Evolutionary conservation across 37 sponge, comb jelly and placozoan genomes (phyloP), one percentile per base, ranked within the genome.

Genomic region (Crambe crambe): DNA sequence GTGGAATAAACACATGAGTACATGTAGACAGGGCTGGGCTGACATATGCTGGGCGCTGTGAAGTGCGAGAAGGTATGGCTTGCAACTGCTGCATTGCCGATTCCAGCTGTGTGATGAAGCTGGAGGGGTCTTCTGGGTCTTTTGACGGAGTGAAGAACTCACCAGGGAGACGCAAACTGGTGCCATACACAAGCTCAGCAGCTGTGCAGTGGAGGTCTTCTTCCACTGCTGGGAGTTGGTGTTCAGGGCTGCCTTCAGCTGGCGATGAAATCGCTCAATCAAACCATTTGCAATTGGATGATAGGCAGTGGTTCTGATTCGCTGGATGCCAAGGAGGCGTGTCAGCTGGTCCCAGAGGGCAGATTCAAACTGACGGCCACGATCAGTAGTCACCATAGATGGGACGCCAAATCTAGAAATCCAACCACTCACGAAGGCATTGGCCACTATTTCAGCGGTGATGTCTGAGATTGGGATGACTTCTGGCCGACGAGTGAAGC

Each of bases 211-310:
- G n/a, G n/a, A n/a, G n/a, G n/a, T n/a, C n/a, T n/a, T n/a, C n/a
- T n/a, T n/a, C n/a, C n/a, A n/a, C n/a, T n/a, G n/a, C n/a, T n/a
- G n/a, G n/a, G n/a, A n/a, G n/a, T n/a, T n/a, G 51, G 51, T 47
- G 10, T 47, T 47, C 51, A 47, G 51, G 12, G 81, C 51, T 1
- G 87, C 63, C 38, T 87, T 87, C 59, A 87, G 72, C 27, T 87
- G 87, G 26, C 81, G 75, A 27, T 87, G 87, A 25, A 87, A 71
- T 21, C 82, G 81, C 56, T 87, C 87, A 6, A 87, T 54, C 51
- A 80, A 44, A 9, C 87, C 87, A 58, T 87, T 87, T 43, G 87
- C 68, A 4, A 42, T 57, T 51, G 87, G 87, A 58, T 80, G 87
- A 38, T 87, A 87, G 35, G 81, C 68, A 26, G 81, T 87, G 0